A percentile compares a stretch with the other conserved stretches of the same genome.
phyloP scores from a whole-genome alignment of 2,888 invertebrate species.

The Parnassius glacialis region DNA sequence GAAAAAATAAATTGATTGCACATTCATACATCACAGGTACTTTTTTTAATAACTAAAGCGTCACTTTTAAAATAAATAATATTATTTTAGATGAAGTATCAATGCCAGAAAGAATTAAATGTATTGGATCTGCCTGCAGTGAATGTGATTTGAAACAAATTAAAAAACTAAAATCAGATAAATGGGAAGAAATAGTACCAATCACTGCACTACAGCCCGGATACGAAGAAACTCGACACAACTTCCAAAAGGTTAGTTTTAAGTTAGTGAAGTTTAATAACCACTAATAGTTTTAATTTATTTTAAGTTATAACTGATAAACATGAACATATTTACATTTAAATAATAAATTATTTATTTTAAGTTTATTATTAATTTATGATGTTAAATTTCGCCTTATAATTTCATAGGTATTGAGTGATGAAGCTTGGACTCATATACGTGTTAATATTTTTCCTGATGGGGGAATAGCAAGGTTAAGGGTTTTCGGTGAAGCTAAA shows the following conservation, averaged over 20 bases:
- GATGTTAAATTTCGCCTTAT: neutral
- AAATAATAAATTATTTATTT: too few species aligned
- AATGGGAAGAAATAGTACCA: constrained; percentile 81
- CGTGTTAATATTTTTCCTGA: constrained; percentile 83
- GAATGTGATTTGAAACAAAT: constrained; percentile 67
- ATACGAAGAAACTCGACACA: constrained; percentile 79
- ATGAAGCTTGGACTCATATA: constrained; percentile 80
- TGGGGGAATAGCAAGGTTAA: constrained; percentile 82
- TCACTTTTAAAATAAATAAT: neutral
- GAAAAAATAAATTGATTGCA: neutral
- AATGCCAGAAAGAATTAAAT: constrained; percentile 64
- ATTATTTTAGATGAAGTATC: constrained; percentile 58
- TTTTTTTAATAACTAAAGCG: neutral
- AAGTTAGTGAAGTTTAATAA: neutral
- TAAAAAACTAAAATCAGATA: constrained; percentile 65
- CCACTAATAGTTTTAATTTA: too few species aligned
- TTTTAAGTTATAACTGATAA: too few species aligned
- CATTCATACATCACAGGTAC: neutral
- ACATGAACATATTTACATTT: too few species aligned
- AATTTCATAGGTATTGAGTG: constrained; percentile 58
- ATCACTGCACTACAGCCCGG: constrained; percentile 77
- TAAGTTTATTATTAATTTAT: too few species aligned
- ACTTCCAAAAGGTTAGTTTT: constrained; percentile 72
- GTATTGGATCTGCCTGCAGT: constrained; percentile 75
- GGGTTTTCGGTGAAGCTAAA: constrained; percentile 79